Evolutionary conservation across 2,797 vertebrate genomes (phyloP).

Genomic region (Phoebastria nigripes): DNA sequence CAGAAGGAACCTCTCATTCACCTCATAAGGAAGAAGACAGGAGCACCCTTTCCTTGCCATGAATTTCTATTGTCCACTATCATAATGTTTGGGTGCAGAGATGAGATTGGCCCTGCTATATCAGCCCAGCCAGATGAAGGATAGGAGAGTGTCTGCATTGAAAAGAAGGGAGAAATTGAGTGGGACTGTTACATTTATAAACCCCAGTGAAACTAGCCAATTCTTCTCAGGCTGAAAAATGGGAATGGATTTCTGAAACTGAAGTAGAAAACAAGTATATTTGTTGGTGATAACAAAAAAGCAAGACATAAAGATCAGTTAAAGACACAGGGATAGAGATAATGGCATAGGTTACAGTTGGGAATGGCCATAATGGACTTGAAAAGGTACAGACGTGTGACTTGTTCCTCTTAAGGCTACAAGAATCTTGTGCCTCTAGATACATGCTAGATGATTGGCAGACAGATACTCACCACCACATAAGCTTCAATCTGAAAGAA

Average conservation of each 20-base stretch:
- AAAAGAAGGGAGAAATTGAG: background rate
- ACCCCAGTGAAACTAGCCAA: background rate
- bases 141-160: background rate
- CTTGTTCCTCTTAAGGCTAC: background rate
- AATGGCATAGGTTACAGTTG: background rate
- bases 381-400: background rate
- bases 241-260: background rate
- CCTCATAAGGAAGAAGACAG: conserved; percentile 11
- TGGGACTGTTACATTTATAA: background rate
- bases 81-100: conserved; percentile 23
- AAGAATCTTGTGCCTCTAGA: background rate
- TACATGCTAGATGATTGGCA: background rate
- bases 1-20: conserved; percentile 28
- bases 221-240: background rate
- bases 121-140: conserved; percentile 15
- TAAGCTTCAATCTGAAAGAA: conserved; percentile 86
- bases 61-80: background rate
- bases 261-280: background rate
- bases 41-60: background rate
- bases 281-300: background rate
- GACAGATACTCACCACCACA: conserved; percentile 87
- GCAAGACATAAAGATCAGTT: background rate
- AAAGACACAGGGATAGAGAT: background rate
- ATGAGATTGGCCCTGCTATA: conserved; percentile 18
- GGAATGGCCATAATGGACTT: background rate